A percentile compares a stretch with the other conserved stretches of the same genome.
Conservation (phyloP, 1,140 invertebrate genomes). For the Bradynema listronoti region DNA sequence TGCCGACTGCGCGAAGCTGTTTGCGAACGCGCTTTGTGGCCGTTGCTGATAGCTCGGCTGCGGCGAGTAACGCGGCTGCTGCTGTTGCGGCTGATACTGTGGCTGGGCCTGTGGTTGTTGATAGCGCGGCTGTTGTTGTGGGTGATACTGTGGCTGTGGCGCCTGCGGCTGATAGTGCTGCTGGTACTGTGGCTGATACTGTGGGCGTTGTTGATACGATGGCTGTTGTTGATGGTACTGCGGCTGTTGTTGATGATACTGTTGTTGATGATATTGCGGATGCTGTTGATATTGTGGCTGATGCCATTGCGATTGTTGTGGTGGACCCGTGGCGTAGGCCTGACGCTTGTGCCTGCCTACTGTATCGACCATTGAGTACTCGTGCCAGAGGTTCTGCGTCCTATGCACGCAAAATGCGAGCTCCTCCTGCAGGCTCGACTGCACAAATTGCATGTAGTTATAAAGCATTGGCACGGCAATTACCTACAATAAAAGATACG, state of each 20-base stretch:
- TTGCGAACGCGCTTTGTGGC: too few relatives aligned
- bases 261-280: neutral
- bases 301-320: neutral
- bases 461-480: constrained; percentile 42
- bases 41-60: neutral
- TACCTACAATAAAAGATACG: too few relatives aligned
- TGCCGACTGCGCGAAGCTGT: too few relatives aligned
- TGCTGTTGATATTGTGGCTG: neutral
- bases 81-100: neutral
- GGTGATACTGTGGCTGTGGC: neutral
- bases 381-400: constrained; percentile 8
- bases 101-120: neutral
- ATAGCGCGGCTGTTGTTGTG: neutral
- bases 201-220: neutral
- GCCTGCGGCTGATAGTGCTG: neutral
- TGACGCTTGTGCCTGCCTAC: constrained; percentile 3
- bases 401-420: constrained; percentile 11
- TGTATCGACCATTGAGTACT: constrained; percentile 4
- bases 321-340: neutral
- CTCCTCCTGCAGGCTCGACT: constrained; percentile 8
- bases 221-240: neutral
- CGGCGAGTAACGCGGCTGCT: neutral
- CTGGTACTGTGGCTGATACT: neutral
- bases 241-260: constrained; percentile 5
- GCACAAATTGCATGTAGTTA: constrained; percentile 30